Evolutionary conservation across 1,140 invertebrate genomes (phyloP), one percentile per base, ranked within the genome.

Genomic region (Diabrotica virgifera): DNA sequence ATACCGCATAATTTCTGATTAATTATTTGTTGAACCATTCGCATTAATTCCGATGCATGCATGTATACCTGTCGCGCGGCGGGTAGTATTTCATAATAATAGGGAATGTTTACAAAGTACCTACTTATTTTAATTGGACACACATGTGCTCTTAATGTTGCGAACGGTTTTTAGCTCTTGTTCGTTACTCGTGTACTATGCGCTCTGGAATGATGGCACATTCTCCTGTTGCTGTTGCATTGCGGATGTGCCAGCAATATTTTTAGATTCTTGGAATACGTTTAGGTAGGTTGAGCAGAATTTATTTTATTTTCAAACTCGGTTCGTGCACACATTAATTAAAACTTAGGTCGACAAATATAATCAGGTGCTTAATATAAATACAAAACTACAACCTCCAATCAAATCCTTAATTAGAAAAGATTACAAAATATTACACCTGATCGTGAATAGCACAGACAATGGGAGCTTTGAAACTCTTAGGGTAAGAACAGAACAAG

Each of bases 1-100:
- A 24, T 24, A 24, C 24, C 40, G n/a, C 40, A 46, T 10, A n/a
- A 46, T 46, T 46, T 6, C n/a, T 46, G n/a, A 46, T 46, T 46
- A 46, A 46, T 46, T 46, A 5, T 24, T 24, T 24, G 24, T 24
- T 10, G 4, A 46, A 46, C 40, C 6, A 46, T 2, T 5, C 2
- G 6, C 40, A 46, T 46, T 46, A 46, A 46, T 46, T 46, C 40
- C 40, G n/a, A 8, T 8, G 40, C 8, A 46, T 46, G 40, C n/a
- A n/a, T 46, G 40, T 6, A n/a, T 46, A 46, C 40, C 40, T 46
- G 40, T n/a, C 40, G 40, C 8, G 8, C n/a, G 40, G 40, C 40
- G 40, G 40, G 12, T 12, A 54, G 24, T 54, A 54, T 54, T 54
- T 54, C 52, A 54, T 54, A 54, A 54, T 54, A 54, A 54, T 54